Evolutionary conservation across 2,888 invertebrate species (phyloP).

Genomic region (Brachypterus glaber): DNA sequence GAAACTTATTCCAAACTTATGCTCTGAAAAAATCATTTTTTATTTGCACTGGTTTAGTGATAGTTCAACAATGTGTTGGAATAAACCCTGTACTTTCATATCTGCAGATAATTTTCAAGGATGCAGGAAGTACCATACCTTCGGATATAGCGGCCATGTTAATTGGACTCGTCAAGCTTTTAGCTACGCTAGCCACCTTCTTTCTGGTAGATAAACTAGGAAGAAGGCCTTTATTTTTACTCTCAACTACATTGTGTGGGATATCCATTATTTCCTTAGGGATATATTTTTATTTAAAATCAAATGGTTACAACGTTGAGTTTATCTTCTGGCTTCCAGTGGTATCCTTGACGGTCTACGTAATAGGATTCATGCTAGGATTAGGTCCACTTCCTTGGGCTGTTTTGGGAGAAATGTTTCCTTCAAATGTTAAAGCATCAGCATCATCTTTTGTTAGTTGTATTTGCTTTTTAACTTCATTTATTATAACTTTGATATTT

Average conservation of each 20-base stretch:
- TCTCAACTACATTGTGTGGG: not conserved
- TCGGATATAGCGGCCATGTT: slow-evolving; percentile 50
- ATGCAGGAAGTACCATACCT: not conserved
- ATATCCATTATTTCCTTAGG: not conserved
- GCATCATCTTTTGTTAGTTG: too few species aligned
- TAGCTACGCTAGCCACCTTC: not conserved
- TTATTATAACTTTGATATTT: too few species aligned
- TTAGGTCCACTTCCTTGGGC: slow-evolving; percentile 74
- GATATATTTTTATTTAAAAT: not conserved
- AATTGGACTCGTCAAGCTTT: not conserved
- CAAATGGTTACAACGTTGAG: not conserved
- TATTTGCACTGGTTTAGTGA: slow-evolving; percentile 30
- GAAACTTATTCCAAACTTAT: slow-evolving; percentile 13
- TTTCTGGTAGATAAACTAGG: not conserved
- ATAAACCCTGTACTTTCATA: slow-evolving; percentile 27
- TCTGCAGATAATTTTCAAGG: not conserved
- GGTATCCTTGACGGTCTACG: slow-evolving; percentile 42
- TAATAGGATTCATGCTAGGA: slow-evolving; percentile 58
- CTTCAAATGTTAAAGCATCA: slow-evolving; percentile 66
- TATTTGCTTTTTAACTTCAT: too few species aligned
- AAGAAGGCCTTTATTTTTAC: not conserved
- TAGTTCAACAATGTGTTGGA: not conserved
- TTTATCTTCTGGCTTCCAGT: not conserved
- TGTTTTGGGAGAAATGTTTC: slow-evolving; percentile 72
- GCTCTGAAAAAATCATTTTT: slow-evolving; percentile 30